Base-by-base conservation (phyloP, 2,113 vertebrate genomes). In the Pterocles burchelli region DNA sequence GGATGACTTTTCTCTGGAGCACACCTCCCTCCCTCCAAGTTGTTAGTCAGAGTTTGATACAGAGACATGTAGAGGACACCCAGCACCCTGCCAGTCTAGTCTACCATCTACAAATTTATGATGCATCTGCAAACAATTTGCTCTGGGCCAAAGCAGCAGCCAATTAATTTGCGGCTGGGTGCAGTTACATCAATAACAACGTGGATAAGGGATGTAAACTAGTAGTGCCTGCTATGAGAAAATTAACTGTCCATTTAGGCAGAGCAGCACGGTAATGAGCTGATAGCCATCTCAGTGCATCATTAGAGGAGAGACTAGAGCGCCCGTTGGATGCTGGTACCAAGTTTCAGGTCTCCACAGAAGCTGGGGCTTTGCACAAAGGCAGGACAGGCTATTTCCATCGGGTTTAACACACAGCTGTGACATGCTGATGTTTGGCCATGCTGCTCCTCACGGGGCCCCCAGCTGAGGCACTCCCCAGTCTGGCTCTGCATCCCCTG, bases 141-240 rank as follows among this genome's bases (percentile, higher is more conserved):
- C 86, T 87, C 63, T 38, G 52, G 66, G 83, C 74, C 62, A 95
- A 71, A 93, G 73, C 16, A 58, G 36, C 54, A 89, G 49, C 24
- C n/a, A 93, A 81, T 95, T 92, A 90, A 84, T 93, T 84, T 82
- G 71, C 8, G 13, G 75, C 87, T 58, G 67, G 78, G 68, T 91
- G 59, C 78, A 85, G 89, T 81, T 81, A 85, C 88, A 80, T 48
- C 85, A 73, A 16, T 51, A 93, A 72, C 66, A 34, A 62, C 88
- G 68, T 26, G 17, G 80, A 15, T 62, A 63, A 85, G 59, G 43
- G 81, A 86, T 70, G 55, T 55, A 89, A 88, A 70, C 83, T 7
- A 49, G 81, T 16, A 58, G 79, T 29, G 81, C 51, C 75, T 52
- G 52, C 76, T 43, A 58, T 7, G 6, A 83, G 59, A 55, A 62